A percentile compares a stretch with the other conserved stretches of the same genome.
Conservation (phyloP, 2,113 vertebrate species). For the Mixornis gularis region DNA sequence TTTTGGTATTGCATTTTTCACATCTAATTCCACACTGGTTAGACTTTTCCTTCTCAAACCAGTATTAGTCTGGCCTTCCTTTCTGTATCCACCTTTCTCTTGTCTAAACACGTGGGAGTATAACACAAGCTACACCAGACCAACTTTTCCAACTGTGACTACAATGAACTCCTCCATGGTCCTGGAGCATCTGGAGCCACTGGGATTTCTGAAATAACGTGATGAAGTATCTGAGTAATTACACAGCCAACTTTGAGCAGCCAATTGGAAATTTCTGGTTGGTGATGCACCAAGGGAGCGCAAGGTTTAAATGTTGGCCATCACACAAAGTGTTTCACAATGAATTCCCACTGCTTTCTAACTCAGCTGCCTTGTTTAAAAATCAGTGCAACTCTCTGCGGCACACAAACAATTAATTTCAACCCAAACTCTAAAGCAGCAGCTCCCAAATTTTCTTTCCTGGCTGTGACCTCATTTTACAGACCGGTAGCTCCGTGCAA, state of each 20-base stretch:
- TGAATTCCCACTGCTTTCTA: not conserved
- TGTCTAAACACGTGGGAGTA: not conserved
- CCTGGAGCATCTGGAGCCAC: not conserved
- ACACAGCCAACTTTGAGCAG: not conserved
- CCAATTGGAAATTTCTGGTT: constrained; percentile 10
- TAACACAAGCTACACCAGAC: not conserved
- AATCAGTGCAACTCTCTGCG: constrained; percentile 7
- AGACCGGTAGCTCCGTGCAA: not conserved
- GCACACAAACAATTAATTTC: constrained; percentile 42
- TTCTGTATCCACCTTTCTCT: not conserved
- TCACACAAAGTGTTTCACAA: not conserved
- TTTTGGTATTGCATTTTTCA: not conserved
- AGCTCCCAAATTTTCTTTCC: constrained; percentile 37
- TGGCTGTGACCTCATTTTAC: constrained; percentile 27
- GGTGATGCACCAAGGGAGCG: not conserved
- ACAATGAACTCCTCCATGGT: not conserved
- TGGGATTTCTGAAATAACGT: not conserved
- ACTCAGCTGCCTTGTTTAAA: constrained; percentile 32
- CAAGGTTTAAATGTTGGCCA: constrained; percentile 7
- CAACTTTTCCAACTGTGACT: not conserved
- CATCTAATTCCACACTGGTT: not conserved
- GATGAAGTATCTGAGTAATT: not conserved
- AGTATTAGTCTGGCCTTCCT: not conserved
- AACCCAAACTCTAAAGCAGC: not conserved
- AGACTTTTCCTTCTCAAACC: not conserved